These are phyloP conservation scores for Junco hyemalis DNA, from an alignment of 2,113 vertebrate species.

Conservation along the genomic window DNA sequence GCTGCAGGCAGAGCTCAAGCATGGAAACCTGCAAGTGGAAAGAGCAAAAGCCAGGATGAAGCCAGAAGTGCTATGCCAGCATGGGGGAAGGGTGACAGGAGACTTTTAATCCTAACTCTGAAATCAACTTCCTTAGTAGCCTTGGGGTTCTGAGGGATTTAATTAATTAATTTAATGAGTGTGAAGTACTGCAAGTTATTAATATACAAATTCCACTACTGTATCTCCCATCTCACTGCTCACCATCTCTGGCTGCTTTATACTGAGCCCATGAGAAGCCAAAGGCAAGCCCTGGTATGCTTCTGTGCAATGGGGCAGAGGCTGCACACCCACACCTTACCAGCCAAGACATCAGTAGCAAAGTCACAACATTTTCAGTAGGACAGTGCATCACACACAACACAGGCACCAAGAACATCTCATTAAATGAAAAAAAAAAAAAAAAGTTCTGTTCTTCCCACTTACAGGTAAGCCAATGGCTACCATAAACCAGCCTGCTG, in stretches of 20 bases:
- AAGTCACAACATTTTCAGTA: background rate
- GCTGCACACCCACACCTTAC: background rate
- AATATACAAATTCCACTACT: background rate
- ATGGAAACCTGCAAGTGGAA: background rate
- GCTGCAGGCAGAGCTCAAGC: background rate
- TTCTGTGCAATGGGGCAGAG: background rate
- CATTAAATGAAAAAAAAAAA: background rate
- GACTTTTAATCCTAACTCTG: constrained; percentile 30
- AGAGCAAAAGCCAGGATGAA: background rate
- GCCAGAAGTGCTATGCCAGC: background rate
- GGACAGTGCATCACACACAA: background rate
- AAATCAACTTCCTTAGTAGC: constrained; percentile 41
- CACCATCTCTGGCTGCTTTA: background rate
- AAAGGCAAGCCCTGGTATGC: background rate
- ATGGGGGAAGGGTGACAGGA: background rate
- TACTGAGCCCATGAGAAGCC: background rate
- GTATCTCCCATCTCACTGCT: background rate
- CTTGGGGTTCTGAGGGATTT: constrained; percentile 5
- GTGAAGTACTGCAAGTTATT: constrained; percentile 27
- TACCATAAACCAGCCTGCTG: background rate
- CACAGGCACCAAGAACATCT: background rate
- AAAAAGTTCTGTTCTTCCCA: background rate
- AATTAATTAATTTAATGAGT: constrained; percentile 47
- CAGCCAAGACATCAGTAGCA: background rate
- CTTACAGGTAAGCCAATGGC: background rate